Base-by-base conservation (phyloP, 2,888 invertebrate genomes). In the Sinohyriopsis cumingii region DNA sequence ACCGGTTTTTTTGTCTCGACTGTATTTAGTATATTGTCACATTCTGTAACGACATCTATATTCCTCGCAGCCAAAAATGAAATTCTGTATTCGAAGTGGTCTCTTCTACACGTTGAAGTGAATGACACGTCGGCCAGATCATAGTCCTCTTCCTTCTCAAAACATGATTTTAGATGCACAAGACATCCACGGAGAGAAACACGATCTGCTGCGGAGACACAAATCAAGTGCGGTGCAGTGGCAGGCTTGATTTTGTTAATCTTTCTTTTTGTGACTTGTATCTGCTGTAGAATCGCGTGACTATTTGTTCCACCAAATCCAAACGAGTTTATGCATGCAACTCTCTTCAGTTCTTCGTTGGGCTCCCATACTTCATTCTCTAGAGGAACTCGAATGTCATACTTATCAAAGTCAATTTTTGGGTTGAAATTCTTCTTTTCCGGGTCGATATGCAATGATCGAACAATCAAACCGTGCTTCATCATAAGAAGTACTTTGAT, bases 231-330 rank as follows among this genome's bases (percentile, higher is more conserved):
- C 12, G 45, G 45, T 45, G 12, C 45, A 45, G 45, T 45, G 9
- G 12, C 45, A 12, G 12, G 45, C 45, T 55, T 53, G 5, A 1
- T 33, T 19, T 55, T 33, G 25, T 7, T 20, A 19, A 5, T 45
- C n/a, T 20, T 62, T 55, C 0, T n/a, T 24, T 15, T 22, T n/a
- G 3, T 55, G 25, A 15, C 15, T 63, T 55, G 28, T 15, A 65
- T 45, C 25, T 78, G 68, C 56, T 68, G 67, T 24, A 86, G 64
- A 22, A 86, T 71, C 19, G 82, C 81, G 73, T 86, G 86, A 53
- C 77, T 65, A 62, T 86, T 86, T 20, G 84, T 82, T 25, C 86
- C 86, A 1, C 86, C 86, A 68, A 85, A 84, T 0, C 85, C 83
- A 73, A 85, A 86, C 20, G 81, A 82, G 64, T 82, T 86, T 1